Percentiles rank a stretch among this genome's conserved stretches.
Evolutionary conservation across 2,797 vertebrate genomes (phyloP).

Genomic region (Distichodus sexfasciatus): DNA sequence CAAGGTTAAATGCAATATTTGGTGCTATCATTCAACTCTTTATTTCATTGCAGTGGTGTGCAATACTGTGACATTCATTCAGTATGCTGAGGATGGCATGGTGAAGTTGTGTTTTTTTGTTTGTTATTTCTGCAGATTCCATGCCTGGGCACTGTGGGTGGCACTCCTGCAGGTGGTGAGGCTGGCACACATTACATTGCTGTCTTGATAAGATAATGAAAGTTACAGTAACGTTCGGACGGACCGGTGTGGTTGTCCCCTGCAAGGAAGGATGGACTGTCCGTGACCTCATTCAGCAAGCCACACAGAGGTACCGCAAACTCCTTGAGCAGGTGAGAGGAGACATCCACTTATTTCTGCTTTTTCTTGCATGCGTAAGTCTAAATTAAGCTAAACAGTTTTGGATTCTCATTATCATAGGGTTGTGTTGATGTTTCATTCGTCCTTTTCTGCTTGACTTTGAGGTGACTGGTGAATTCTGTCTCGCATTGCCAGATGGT

Average conservation of each 20-base stretch:
- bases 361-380: background rate
- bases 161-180: no score
- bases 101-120: no score
- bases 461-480: background rate
- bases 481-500: background rate
- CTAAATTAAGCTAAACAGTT: background rate
- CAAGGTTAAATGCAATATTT: no score
- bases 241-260: constrained; percentile 91
- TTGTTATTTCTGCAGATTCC: no score
- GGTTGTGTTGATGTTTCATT: background rate
- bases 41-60: no score
- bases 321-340: constrained; percentile 86
- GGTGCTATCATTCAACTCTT: no score
- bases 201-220: constrained; percentile 89
- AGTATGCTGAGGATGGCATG: no score
- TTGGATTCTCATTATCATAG: no score
- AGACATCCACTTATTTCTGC: background rate
- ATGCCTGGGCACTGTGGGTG: no score
- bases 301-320: constrained; percentile 90
- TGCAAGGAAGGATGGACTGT: constrained; percentile 91
- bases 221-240: constrained; percentile 91
- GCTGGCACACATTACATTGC: no score
- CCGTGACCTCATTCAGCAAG: constrained; percentile 89
- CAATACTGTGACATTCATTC: no score
- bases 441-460: background rate